Evolutionary conservation across 2,113 vertebrate genomes (phyloP), one percentile per base, ranked within the genome.

Genomic region (Thunnus maccoyii): DNA sequence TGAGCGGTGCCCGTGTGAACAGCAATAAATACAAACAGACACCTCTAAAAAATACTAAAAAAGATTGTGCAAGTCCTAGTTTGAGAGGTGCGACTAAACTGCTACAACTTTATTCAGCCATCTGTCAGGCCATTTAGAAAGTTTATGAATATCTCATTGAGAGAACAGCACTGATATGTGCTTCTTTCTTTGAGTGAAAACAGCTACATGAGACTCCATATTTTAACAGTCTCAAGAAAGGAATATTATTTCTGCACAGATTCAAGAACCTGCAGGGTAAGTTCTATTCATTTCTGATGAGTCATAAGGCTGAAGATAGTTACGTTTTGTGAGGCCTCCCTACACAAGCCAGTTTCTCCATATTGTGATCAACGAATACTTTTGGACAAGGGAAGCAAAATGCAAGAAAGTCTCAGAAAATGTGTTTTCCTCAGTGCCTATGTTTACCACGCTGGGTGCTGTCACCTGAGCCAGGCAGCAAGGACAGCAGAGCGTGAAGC

Each of bases 1-100:
- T 84, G 77, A 79, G 70, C 22, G 14, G 61, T 64, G 72, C 76
- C 73, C 30, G 60, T 44, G 68, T 83, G 82, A 74, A 60, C 32
- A 14, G 67, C 71, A 69, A 80, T 89, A 91, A 81, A 91, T 84
- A 86, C 61, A 87, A 81, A 83, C 61, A 78, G 75, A 81, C 82
- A 86, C 14, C 50, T 50, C 22, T 5, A 2, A 71, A 69, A 73
- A 68, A 27, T 36, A 46, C 17, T 14, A 41, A 57, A 74, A 80
- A 82, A 73, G 32, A 82, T 3, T 30, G 62, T 5, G 15, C 30
- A 18, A 72, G 70, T 76, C 20, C n/a, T 44, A 7, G 60, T 65
- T 69, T 75, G 44, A 80, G 51, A 88, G 80, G 83, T 79, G 74
- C 70, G 81, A 56, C 65, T 32, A 44, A 79, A 77, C 56, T 36